Percentiles rank a stretch among this genome's conserved stretches.
Conservation (phyloP, 2,113 vertebrate species). For the Sebastes fasciatus region DNA sequence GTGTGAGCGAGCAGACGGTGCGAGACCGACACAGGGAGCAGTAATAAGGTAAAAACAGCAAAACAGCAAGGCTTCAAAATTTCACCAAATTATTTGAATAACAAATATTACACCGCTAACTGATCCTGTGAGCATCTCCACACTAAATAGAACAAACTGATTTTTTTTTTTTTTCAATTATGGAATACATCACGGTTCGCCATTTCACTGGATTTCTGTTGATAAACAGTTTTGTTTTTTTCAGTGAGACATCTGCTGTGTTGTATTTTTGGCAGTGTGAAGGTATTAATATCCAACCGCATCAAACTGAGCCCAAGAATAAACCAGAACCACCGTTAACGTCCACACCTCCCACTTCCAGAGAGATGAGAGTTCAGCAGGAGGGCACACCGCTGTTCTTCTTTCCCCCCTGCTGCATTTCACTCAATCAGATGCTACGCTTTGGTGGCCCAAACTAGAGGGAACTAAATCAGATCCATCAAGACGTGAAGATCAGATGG, state of each 20-base stretch:
- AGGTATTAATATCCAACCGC: background rate
- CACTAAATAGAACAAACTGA: background rate
- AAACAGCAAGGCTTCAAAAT: background rate
- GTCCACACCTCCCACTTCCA: constrained; percentile 12
- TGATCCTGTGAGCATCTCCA: background rate
- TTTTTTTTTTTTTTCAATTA: background rate
- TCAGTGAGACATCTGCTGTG: background rate
- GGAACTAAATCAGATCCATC: constrained; percentile 43
- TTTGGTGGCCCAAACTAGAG: background rate
- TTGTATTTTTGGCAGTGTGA: background rate
- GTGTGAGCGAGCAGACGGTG: background rate
- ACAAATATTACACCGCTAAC: background rate
- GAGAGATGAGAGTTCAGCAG: background rate
- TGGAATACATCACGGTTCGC: background rate
- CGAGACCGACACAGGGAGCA: background rate
- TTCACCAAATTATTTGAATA: constrained; percentile 4
- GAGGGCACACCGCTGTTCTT: background rate
- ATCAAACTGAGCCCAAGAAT: background rate
- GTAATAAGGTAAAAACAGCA: constrained; percentile 12
- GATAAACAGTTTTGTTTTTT: background rate
- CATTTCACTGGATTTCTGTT: background rate
- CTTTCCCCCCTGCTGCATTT: background rate
- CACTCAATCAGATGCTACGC: constrained; percentile 8
- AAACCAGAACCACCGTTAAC: background rate
- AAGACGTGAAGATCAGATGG: constrained; percentile 39